phyloP scores from a whole-genome alignment of 1,140 invertebrate genomes.

The Metaphire vulgaris region DNA sequence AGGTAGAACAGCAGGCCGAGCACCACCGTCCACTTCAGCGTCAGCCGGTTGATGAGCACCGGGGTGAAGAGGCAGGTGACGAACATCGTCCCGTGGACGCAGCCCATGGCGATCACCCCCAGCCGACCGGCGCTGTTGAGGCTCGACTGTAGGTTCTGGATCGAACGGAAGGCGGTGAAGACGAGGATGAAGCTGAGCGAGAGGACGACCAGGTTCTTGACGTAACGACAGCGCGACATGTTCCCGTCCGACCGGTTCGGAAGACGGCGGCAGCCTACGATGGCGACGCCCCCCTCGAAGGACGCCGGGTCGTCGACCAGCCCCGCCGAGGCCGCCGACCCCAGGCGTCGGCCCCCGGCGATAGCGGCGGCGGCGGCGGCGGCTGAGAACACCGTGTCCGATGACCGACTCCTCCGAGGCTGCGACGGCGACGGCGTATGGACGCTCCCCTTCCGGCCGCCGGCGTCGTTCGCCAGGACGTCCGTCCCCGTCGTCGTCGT shows the following conservation, averaged over 20 bases:
- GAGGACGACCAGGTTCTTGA: conserved; percentile 46
- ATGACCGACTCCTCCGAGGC: conserved; percentile 5
- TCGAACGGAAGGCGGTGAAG: conserved; percentile 47
- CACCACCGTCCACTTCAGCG: conserved; percentile 48
- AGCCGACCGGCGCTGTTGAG: conserved; percentile 40
- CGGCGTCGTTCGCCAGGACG: not conserved
- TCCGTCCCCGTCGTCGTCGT: not conserved
- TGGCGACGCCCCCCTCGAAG: not conserved
- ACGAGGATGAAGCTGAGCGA: conserved; percentile 47
- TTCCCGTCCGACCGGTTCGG: not conserved
- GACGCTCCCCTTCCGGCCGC: not conserved
- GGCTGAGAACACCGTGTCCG: not conserved
- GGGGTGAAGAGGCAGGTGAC: conserved; percentile 45
- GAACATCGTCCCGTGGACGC: conserved; percentile 46
- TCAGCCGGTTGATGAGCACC: conserved; percentile 43
- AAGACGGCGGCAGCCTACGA: not conserved
- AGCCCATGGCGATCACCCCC: conserved; percentile 44
- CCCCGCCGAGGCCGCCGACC: not conserved
- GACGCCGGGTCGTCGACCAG: not conserved
- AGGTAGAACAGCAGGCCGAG: conserved; percentile 46
- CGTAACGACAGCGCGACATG: conserved; percentile 21
- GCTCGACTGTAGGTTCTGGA: conserved; percentile 49
- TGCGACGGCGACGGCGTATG: not conserved
- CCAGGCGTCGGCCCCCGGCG: no score
- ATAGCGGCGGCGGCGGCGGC: not conserved